phyloP scores from a whole-genome alignment of 2,888 invertebrate species.

The Mechanitis messenoides region DNA sequence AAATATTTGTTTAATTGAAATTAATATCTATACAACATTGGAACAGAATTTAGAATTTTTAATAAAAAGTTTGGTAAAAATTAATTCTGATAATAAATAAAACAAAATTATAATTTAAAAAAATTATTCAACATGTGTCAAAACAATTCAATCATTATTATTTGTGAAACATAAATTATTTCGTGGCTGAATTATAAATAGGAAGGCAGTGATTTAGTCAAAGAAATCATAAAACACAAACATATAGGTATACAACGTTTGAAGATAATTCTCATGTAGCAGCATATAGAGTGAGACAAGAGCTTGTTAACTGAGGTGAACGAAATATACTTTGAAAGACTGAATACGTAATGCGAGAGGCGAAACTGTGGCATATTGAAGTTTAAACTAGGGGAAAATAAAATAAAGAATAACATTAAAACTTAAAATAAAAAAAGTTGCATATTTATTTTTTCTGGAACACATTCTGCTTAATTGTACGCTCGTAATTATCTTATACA shows the following conservation, averaged over 20 bases:
- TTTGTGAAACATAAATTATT: no score
- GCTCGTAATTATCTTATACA: no score
- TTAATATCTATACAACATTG: no score
- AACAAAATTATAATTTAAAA: no score
- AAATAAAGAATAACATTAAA: slow-evolving; percentile 1
- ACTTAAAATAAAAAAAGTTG: not conserved
- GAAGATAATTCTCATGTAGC: slow-evolving; percentile 10
- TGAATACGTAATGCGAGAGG: slow-evolving; percentile 19
- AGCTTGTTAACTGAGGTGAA: slow-evolving; percentile 13
- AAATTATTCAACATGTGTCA: no score
- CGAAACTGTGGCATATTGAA: not conserved
- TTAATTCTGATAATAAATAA: no score
- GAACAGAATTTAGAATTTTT: no score
- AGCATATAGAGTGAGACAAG: slow-evolving; percentile 12
- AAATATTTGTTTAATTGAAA: no score
- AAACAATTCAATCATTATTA: no score
- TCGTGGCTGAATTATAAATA: not conserved
- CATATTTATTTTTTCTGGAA: no score
- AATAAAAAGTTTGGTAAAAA: no score
- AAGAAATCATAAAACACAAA: not conserved
- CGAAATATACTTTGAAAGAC: slow-evolving; percentile 19
- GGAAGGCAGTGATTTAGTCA: not conserved
- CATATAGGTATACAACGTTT: not conserved
- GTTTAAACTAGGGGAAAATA: not conserved
- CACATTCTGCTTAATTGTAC: no score